A percentile compares a stretch with the other conserved stretches of the same genome.
Conservation (phyloP, 2,888 invertebrate genomes). For the Hirtodrosophila trivittata region DNA sequence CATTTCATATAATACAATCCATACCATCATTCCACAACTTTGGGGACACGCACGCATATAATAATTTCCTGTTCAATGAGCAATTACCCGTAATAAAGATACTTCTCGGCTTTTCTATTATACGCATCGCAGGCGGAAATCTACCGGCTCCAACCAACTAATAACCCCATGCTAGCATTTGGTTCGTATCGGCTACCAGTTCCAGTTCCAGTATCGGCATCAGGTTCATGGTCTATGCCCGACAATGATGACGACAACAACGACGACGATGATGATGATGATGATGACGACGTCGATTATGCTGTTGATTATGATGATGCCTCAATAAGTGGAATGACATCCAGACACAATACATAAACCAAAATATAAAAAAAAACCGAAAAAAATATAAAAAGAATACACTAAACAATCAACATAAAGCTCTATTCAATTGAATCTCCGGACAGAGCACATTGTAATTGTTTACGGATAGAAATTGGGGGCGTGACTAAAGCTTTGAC, state of each 20-base stretch:
- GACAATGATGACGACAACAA: too few species aligned
- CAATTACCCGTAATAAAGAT: constrained; percentile 75
- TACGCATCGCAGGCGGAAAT: constrained; percentile 28
- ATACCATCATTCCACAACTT: neutral
- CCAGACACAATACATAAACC: too few species aligned
- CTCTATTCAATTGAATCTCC: constrained; percentile 39
- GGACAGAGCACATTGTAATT: constrained; percentile 23
- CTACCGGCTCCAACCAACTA: neutral
- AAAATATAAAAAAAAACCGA: neutral
- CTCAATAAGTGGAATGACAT: too few species aligned
- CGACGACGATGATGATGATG: too few species aligned
- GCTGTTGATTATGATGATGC: too few species aligned
- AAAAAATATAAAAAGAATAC: neutral
- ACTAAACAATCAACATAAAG: too few species aligned
- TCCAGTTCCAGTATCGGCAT: too few species aligned
- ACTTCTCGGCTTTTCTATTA: constrained; percentile 65
- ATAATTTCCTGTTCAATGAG: constrained; percentile 79
- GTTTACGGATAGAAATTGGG: constrained; percentile 22
- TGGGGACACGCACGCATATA: constrained; percentile 61
- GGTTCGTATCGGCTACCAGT: too few species aligned
- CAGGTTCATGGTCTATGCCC: too few species aligned
- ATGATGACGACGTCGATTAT: too few species aligned
- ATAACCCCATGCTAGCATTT: too few species aligned
- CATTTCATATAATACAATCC: too few species aligned
- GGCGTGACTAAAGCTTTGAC: constrained; percentile 31